These are phyloP conservation scores for Zosterops pallidus DNA, from an alignment of 2,113 vertebrate genomes.

Conservation along the genomic window DNA sequence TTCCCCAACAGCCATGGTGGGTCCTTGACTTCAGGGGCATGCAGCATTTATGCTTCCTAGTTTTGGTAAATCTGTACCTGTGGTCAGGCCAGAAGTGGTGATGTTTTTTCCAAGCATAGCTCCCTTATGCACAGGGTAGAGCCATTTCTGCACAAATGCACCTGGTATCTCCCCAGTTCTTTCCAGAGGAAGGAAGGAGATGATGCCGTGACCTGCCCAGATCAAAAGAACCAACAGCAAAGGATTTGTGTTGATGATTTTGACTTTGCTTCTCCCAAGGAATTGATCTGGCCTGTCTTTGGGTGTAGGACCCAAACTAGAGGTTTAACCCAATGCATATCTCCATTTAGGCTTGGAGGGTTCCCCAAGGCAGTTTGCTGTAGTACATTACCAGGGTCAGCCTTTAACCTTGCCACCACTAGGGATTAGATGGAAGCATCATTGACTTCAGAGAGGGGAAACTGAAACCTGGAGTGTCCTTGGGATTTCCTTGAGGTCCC, in stretches of 20 bases:
- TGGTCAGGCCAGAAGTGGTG: background rate
- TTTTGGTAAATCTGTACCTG: background rate
- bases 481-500: slow-evolving; percentile 4
- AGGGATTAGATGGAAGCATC: background rate
- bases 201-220: background rate
- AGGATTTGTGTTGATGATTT: background rate
- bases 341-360: background rate
- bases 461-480: background rate
- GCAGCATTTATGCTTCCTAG: background rate
- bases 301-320: background rate
- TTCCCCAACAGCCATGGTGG: background rate
- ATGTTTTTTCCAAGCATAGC: background rate
- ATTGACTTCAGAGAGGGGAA: background rate
- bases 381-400: background rate
- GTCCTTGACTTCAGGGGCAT: background rate
- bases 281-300: background rate
- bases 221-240: background rate
- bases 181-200: background rate
- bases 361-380: background rate
- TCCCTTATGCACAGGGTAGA: background rate
- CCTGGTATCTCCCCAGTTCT: background rate
- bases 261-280: background rate
- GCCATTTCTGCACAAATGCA: background rate
- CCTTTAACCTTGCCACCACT: background rate
- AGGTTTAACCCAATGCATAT: background rate